Conservation (phyloP, 2,113 vertebrate genomes). For the Megaleporinus macrocephalus region DNA sequence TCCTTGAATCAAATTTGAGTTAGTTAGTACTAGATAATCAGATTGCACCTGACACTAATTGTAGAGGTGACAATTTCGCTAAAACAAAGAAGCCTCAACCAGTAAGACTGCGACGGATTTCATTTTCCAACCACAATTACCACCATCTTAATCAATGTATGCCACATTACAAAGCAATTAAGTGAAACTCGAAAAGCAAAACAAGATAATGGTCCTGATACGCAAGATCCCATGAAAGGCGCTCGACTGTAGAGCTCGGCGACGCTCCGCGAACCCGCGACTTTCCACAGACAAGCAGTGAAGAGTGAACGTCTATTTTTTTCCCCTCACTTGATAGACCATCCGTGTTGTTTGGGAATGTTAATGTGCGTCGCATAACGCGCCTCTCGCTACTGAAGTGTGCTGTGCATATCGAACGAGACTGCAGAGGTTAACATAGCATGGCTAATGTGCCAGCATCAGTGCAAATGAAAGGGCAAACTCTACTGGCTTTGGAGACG, state of each 20-base stretch:
- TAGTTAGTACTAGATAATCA: not conserved
- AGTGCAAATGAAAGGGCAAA: slow-evolving; percentile 37
- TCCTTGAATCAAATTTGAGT: not conserved
- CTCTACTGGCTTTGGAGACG: slow-evolving; percentile 32
- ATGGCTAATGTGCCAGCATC: slow-evolving; percentile 56
- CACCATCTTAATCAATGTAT: slow-evolving; percentile 40
- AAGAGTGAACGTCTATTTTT: slow-evolving; percentile 76
- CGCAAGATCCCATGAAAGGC: not conserved
- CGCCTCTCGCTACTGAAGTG: slow-evolving; percentile 75
- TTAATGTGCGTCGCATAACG: slow-evolving; percentile 87
- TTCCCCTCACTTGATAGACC: slow-evolving; percentile 73
- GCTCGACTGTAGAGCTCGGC: not conserved
- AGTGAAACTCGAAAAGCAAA: slow-evolving; percentile 24
- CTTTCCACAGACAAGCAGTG: slow-evolving; percentile 1
- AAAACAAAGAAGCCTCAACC: not conserved
- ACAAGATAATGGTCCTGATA: slow-evolving; percentile 29
- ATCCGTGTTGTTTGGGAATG: slow-evolving; percentile 88
- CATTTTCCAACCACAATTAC: slow-evolving; percentile 28
- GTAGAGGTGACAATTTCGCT: not conserved
- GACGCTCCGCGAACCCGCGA: not conserved
- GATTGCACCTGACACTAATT: slow-evolving; percentile 1
- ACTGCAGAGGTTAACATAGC: slow-evolving; percentile 80
- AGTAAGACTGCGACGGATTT: not conserved
- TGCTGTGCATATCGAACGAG: slow-evolving; percentile 79
- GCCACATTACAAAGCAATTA: slow-evolving; percentile 46